Evolutionary conservation across 2,888 invertebrate genomes (phyloP).

Genomic region (Drosophila acutilabella): DNA sequence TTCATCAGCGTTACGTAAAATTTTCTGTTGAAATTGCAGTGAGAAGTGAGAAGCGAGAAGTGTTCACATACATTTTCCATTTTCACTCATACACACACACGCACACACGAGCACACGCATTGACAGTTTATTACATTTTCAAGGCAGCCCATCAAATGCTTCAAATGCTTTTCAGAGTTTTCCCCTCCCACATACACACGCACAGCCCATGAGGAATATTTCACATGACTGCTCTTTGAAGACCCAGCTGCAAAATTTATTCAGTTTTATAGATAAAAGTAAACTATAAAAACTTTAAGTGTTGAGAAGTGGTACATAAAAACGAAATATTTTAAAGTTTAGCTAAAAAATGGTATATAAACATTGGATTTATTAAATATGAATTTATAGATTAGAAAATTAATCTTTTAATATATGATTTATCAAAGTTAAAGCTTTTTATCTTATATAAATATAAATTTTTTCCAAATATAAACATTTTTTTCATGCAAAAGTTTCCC

Average conservation of each 20-base stretch:
- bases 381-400: too few relatives aligned
- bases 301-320: background rate
- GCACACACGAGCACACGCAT: constrained; percentile 30
- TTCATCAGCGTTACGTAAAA: constrained; percentile 74
- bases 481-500: too few relatives aligned
- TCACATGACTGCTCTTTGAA: constrained; percentile 43
- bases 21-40: constrained; percentile 61
- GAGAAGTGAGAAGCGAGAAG: constrained; percentile 61
- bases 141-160: constrained; percentile 71
- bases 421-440: too few relatives aligned
- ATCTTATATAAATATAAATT: too few relatives aligned
- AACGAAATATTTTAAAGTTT: background rate
- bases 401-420: too few relatives aligned
- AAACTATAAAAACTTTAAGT: background rate
- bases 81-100: constrained; percentile 16
- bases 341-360: background rate
- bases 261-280: background rate
- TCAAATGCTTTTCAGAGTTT: constrained; percentile 47
- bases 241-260: constrained; percentile 9
- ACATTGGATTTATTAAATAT: too few relatives aligned
- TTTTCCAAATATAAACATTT: too few relatives aligned
- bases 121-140: constrained; percentile 71
- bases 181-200: background rate
- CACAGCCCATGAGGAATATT: constrained; percentile 4
- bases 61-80: constrained; percentile 23